phyloP scores from a whole-genome alignment of 2,113 vertebrate species.

The Colinus virginianus region DNA sequence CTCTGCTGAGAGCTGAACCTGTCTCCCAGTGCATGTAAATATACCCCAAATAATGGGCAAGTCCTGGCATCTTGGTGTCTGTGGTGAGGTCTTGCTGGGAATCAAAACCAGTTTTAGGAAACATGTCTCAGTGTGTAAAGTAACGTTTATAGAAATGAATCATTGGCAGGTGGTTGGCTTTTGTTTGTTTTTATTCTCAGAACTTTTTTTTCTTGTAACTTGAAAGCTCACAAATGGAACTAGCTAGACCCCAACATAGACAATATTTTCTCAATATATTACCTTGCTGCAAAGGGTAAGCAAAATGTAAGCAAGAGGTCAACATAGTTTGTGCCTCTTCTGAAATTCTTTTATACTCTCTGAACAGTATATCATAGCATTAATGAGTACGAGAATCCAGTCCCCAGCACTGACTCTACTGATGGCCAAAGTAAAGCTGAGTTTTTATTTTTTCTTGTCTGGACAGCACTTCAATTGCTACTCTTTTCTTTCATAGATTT shows the following conservation, averaged over 20 bases:
- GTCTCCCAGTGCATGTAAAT: background rate
- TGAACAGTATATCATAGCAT: background rate
- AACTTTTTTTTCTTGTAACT: background rate
- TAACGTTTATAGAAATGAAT: background rate
- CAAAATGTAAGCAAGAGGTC: background rate
- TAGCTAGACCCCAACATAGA: background rate
- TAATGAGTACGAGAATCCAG: background rate
- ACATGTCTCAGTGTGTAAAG: background rate
- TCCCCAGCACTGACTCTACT: background rate
- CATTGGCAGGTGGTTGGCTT: background rate
- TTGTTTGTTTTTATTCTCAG: background rate
- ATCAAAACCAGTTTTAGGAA: background rate
- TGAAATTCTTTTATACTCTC: background rate
- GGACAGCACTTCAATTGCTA: background rate
- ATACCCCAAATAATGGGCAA: background rate
- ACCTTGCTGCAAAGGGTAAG: background rate
- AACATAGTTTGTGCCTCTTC: background rate
- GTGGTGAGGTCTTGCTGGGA: background rate
- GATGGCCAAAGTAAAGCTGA: background rate
- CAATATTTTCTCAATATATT: background rate
- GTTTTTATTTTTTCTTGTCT: background rate
- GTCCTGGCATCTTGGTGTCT: background rate
- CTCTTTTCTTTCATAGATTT: background rate
- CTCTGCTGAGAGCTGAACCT: background rate
- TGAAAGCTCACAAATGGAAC: background rate